A percentile compares a stretch with the other conserved stretches of the same genome.
Conservation (phyloP, 2,113 vertebrate genomes). For the Caretta caretta region DNA sequence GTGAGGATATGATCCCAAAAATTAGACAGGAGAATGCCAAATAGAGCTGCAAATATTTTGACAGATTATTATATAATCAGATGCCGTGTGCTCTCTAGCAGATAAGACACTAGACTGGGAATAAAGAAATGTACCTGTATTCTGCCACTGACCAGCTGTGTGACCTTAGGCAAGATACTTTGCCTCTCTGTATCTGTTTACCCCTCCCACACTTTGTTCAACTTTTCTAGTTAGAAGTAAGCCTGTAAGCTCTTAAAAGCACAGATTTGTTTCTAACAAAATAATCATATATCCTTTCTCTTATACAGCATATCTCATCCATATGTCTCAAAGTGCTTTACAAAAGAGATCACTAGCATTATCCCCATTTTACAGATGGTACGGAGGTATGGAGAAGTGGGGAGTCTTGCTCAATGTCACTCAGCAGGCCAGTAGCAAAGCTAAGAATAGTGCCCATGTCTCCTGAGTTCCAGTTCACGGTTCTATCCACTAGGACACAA, state of each 20-base stretch:
- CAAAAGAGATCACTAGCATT: neutral
- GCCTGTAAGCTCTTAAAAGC: neutral
- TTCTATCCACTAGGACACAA: neutral
- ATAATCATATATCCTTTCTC: neutral
- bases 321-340: neutral
- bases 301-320: neutral
- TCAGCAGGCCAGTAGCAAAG: neutral
- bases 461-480: neutral
- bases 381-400: neutral
- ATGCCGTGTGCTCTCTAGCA: neutral
- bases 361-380: neutral
- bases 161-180: neutral
- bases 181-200: rapidly evolving
- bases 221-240: neutral
- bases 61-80: neutral
- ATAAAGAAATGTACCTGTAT: neutral
- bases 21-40: neutral
- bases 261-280: neutral
- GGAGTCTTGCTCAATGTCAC: neutral
- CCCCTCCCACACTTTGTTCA: neutral
- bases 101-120: neutral
- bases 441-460: neutral
- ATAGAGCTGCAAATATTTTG: neutral
- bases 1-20: neutral
- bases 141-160: neutral